Base-by-base conservation (phyloP, 2,797 vertebrate genomes). In the Chloroceryle amazona region DNA sequence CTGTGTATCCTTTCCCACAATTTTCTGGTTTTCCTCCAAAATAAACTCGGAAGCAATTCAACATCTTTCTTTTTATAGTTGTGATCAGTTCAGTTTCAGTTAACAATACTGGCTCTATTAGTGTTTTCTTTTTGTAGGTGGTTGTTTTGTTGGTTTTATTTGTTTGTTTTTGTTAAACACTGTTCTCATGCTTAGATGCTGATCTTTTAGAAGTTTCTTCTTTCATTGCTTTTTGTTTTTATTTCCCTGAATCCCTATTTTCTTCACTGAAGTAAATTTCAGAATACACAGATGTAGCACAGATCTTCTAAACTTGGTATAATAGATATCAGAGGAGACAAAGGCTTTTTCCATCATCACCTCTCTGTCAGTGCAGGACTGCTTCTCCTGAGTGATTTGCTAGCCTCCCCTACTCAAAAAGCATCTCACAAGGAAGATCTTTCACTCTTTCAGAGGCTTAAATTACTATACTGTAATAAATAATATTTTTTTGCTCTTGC, bases 1-100 rank as follows among this genome's bases (percentile, higher is more conserved):
- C 7, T 65, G 33, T 35, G 55, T 80, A 66, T 76, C 9, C 19
- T 92, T 90, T 44, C 35, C 42, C 55, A 78, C 4, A 84, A 31
- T 10, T 89, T 94, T 81, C 67, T 84, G 55, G 37, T 92, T 94
- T 94, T 92, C 29, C 20, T 90, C 29, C 60, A 82, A 49, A 91
- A 82, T 71, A 86, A 93, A 49, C 26, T 73, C 29, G 54, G 63
- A 83, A 91, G 17, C 5, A 88, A 60, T 81, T 86, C 25, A 49
- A 63, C 29, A 35, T 49, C 37, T 91, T 83, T 85, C 26, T 67
- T 90, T 75, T 81, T 88, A 22, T 74, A 92, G 17, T 41, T 54
- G 35, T 63, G 29, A 37, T 66, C 47, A 37, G 11, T 66, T 76
- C 10, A 49, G 31, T 60, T 88, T 61, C 66, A 67, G 46, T 63